These are phyloP conservation scores for Eilema depressum DNA, from an alignment of 2,888 invertebrate species.

Conservation along the genomic window DNA sequence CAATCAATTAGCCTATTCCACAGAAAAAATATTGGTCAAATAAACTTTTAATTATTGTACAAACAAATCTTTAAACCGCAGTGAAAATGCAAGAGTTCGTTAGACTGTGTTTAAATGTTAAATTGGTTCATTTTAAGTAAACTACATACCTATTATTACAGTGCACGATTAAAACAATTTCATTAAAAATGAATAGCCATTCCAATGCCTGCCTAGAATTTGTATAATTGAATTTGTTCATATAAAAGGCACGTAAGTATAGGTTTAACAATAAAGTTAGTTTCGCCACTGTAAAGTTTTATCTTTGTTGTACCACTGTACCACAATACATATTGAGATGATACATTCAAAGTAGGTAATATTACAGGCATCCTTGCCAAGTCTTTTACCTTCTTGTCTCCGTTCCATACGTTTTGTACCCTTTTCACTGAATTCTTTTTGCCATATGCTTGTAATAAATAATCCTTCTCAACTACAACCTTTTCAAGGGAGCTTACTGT, in stretches of 20 bases:
- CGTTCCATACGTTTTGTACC: slow-evolving; percentile 25
- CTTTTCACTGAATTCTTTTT: slow-evolving; percentile 36
- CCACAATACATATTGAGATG: background rate
- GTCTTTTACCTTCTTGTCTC: slow-evolving; percentile 18
- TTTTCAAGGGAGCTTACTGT: too few species aligned
- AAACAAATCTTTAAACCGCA: too few species aligned
- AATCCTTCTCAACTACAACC: slow-evolving; percentile 41
- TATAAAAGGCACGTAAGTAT: background rate
- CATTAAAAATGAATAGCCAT: background rate
- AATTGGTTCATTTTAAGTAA: too few species aligned
- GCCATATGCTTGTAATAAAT: slow-evolving; percentile 31
- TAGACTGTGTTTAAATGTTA: too few species aligned
- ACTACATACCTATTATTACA: too few species aligned
- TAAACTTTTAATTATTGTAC: too few species aligned
- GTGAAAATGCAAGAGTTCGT: too few species aligned
- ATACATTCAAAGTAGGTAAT: background rate
- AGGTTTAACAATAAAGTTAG: background rate
- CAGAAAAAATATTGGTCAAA: too few species aligned
- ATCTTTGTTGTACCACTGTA: background rate
- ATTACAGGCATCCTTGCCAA: slow-evolving; percentile 1
- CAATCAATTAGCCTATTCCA: too few species aligned
- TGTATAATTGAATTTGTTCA: background rate
- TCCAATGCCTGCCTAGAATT: background rate
- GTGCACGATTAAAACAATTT: background rate
- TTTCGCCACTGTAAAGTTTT: slow-evolving; percentile 30